Conservation (phyloP, 1,140 invertebrate genomes). For the Fragariocoptes setiger region DNA sequence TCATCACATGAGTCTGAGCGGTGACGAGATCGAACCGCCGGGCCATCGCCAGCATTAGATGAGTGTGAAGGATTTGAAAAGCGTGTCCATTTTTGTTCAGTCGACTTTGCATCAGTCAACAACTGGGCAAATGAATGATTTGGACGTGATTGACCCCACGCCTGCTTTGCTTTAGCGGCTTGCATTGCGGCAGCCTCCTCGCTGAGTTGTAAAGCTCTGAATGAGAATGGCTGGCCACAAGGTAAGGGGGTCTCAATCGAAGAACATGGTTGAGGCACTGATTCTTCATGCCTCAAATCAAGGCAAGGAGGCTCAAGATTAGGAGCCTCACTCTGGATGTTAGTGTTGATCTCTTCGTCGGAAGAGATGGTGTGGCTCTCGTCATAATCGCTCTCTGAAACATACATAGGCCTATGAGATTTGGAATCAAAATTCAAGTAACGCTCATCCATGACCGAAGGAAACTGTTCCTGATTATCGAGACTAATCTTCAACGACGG, state of each 20-base stretch:
- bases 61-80: background rate
- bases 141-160: background rate
- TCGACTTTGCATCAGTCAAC: background rate
- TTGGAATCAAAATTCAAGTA: background rate
- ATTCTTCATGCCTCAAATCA: background rate
- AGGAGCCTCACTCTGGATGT: no score
- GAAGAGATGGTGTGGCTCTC: background rate
- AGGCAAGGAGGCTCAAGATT: background rate
- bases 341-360: background rate
- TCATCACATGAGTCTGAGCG: no score
- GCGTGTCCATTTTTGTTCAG: background rate
- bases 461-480: constrained; percentile 30
- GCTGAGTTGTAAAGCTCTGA: background rate
- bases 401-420: background rate
- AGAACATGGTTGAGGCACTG: background rate
- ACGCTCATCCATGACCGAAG: constrained; percentile 12
- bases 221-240: background rate
- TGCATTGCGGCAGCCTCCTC: background rate
- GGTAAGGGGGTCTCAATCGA: background rate
- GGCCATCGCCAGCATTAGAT: background rate
- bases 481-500: constrained; percentile 19
- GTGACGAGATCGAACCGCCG: no score
- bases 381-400: background rate
- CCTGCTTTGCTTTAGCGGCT: background rate
- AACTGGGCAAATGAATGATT: background rate